Evolutionary conservation across 30 jellyfish, hydroid and myxozoan species (phyloP).

Genomic region (Aurelia coerulea): DNA sequence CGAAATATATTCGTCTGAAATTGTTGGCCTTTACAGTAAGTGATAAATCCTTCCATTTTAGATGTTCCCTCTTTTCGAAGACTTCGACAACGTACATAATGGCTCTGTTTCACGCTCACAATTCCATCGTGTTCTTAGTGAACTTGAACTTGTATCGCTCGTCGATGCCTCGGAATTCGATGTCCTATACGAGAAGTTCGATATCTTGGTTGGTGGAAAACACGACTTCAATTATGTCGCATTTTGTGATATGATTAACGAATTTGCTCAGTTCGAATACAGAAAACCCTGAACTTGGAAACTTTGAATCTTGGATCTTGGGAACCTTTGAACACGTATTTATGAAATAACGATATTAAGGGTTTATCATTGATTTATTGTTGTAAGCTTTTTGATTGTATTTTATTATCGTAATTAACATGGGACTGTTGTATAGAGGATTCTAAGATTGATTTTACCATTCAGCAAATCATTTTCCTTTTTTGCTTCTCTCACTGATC

Average conservation of each 20-base stretch:
- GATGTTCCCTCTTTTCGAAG: conserved; percentile 96
- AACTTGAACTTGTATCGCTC: conserved; percentile 90
- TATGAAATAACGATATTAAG: too few relatives aligned
- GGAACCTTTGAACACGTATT: too few relatives aligned
- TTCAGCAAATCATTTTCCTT: too few relatives aligned
- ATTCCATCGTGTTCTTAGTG: conserved; percentile 95
- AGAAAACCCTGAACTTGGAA: conserved; percentile 61
- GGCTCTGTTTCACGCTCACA: conserved; percentile 98
- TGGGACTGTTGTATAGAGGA: too few relatives aligned
- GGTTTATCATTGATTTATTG: too few relatives aligned
- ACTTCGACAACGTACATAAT: conserved; percentile 92
- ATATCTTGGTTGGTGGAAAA: conserved; percentile 88
- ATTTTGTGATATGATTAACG: conserved; percentile 86
- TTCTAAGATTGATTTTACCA: too few relatives aligned
- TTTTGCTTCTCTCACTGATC: too few relatives aligned
- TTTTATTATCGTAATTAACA: too few relatives aligned
- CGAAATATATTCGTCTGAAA: too few relatives aligned
- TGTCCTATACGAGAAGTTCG: conserved; percentile 85
- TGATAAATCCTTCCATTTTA: neutral
- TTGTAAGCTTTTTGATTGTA: too few relatives aligned
- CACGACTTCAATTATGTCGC: conserved; percentile 89
- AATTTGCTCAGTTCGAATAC: conserved; percentile 85
- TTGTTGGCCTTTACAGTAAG: too few relatives aligned
- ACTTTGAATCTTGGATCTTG: neutral
- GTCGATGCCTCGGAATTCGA: conserved; percentile 93